These are phyloP conservation scores for Tachysurus vachellii DNA, from an alignment of 2,113 vertebrate genomes.

Conservation along the genomic window DNA sequence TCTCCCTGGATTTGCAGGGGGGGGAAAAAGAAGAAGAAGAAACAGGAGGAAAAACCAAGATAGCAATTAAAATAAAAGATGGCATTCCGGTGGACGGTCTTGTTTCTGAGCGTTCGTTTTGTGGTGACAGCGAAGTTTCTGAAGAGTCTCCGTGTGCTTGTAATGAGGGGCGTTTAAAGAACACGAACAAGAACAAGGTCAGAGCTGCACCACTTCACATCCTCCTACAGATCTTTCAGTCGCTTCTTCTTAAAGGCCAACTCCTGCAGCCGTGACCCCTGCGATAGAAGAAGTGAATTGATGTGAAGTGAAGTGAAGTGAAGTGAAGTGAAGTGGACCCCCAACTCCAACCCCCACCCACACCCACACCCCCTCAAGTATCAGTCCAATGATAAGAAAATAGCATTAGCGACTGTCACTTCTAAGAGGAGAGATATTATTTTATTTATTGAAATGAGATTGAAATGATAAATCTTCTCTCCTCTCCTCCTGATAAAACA, in stretches of 20 bases:
- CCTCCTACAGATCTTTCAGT: neutral
- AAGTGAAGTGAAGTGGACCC: neutral
- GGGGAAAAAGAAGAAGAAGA: slow-evolving; percentile 68
- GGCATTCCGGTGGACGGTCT: slow-evolving; percentile 75
- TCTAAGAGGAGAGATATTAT: slow-evolving; percentile 84
- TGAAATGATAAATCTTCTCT: slow-evolving; percentile 91
- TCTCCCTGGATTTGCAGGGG: slow-evolving; percentile 72
- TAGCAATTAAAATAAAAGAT: slow-evolving; percentile 80
- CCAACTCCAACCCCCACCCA: neutral
- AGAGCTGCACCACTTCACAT: slow-evolving; percentile 27
- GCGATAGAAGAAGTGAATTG: slow-evolving; percentile 26
- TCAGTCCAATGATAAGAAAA: slow-evolving; percentile 88
- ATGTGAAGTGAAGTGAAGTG: neutral
- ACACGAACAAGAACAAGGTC: slow-evolving; percentile 69
- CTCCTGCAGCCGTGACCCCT: neutral
- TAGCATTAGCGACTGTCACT: slow-evolving; percentile 91
- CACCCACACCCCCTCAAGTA: slow-evolving; percentile 70
- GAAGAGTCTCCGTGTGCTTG: slow-evolving; percentile 69
- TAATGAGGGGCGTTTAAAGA: slow-evolving; percentile 71
- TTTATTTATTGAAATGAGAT: slow-evolving; percentile 99
- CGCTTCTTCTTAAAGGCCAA: neutral
- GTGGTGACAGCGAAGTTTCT: slow-evolving; percentile 71
- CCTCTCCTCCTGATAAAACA: slow-evolving; percentile 92
- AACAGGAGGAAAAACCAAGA: slow-evolving; percentile 57
- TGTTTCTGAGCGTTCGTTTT: slow-evolving; percentile 64